Evolutionary conservation across 1,140 invertebrate genomes (phyloP), one percentile per base, ranked within the genome.

Genomic region (Drosophila tani): DNA sequence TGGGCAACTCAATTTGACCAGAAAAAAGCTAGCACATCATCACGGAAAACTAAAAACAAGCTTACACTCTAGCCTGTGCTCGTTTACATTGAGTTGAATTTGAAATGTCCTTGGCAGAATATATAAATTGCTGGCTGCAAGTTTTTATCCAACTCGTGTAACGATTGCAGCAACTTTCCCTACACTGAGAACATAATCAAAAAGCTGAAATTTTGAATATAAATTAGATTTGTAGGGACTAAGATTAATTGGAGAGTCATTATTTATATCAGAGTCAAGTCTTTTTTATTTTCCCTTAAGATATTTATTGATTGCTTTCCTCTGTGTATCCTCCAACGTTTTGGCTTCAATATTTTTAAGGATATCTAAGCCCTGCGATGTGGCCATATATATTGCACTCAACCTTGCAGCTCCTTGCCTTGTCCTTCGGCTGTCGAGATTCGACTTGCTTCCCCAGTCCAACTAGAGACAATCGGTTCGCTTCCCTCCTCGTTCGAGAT

Each of bases 331-430:
- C 60, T 71, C 55, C 57, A 67, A 24, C 49, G 59, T 65, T 83
- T 84, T 73, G 63, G 70, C 81, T 78, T 75, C 69, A 64, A 81
- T 88, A 79, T 67, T 79, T 83, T 73, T 76, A 66, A 67, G 81
- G 64, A 79, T 75, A 75, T 87, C 50, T 70, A 17, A 29, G 15
- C 9, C 27, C 24, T n/a, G 15, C 49, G 24, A 27, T 50, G 49
- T 29, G 49, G 49, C 15, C 49, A 75, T 70, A 53, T 64, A 63
- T 47, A 55, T 56, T n/a, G 32, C 47, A 12, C 40, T 43, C 29
- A 73, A 21, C 69, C 69, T 73, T 73, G 69, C 45, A 43, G 41
- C 64, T 71, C 68, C 64, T 49, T 68, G 43, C 41, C 17, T 43
- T 73, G 70, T 73, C 73, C 82, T 81, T 85, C 68, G 53, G 14